phyloP scores from a whole-genome alignment of 2,797 vertebrate genomes.

The Phataginus tetradactyla region DNA sequence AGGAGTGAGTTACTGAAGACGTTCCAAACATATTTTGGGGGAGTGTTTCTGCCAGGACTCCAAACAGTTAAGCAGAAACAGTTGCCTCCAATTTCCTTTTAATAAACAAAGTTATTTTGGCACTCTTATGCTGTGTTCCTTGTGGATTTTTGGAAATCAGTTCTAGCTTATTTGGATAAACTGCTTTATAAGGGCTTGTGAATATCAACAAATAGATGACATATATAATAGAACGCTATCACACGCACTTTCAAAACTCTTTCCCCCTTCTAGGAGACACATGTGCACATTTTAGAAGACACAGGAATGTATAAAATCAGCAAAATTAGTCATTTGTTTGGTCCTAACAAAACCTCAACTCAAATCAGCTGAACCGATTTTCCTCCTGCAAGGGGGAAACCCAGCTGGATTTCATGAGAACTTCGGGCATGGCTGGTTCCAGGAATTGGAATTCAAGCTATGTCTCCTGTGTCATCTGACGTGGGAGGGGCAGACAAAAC shows the following conservation, averaged over 20 bases:
- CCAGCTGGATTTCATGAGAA: background rate
- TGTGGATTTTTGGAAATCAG: conserved; percentile 67
- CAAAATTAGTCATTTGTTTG: conserved; percentile 33
- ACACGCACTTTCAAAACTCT: background rate
- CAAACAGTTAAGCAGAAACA: conserved; percentile 60
- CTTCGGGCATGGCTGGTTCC: conserved; percentile 32
- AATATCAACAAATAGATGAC: background rate
- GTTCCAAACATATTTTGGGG: conserved; percentile 54
- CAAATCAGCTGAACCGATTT: background rate
- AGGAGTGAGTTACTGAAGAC: conserved; percentile 59
- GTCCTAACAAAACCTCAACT: background rate
- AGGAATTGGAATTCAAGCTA: conserved; percentile 43
- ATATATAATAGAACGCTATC: background rate
- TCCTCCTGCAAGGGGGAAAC: background rate
- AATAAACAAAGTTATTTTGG: conserved; percentile 74
- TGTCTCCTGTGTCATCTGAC: background rate
- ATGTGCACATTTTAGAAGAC: background rate
- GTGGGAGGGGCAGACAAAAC: background rate
- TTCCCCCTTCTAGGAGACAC: background rate
- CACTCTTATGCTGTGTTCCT: conserved; percentile 48
- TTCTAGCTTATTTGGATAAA: conserved; percentile 56
- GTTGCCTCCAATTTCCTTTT: conserved; percentile 73
- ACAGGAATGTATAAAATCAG: background rate
- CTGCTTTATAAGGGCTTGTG: background rate
- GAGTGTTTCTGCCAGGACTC: conserved; percentile 64